Conservation (phyloP, 1,140 invertebrate genomes). For the Triops longicaudatus region DNA sequence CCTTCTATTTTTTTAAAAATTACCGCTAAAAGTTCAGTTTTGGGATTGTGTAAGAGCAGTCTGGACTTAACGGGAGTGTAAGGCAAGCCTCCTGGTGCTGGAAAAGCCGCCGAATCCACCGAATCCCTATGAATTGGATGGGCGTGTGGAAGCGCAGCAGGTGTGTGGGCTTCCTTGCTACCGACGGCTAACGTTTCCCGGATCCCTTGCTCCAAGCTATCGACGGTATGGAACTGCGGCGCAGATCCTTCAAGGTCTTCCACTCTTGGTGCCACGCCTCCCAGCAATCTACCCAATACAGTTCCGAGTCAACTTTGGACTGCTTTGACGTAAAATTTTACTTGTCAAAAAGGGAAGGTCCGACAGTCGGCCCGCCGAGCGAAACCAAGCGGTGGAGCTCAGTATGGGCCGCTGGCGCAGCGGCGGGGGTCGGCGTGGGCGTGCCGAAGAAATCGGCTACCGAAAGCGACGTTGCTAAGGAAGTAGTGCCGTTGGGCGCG, state of each 20-base stretch:
- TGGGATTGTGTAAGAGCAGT: not conserved
- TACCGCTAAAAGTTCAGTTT: not conserved
- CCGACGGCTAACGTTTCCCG: conserved; percentile 18
- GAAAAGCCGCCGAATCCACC: not conserved
- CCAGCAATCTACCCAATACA: not conserved
- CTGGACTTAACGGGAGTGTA: not conserved
- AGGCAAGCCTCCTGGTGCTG: not conserved
- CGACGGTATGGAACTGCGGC: conserved; percentile 22
- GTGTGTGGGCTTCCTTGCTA: not conserved
- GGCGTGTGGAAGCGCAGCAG: not conserved
- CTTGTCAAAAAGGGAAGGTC: conserved; percentile 24
- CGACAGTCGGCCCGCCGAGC: not conserved
- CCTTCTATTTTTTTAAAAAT: not conserved
- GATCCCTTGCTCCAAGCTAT: conserved; percentile 23
- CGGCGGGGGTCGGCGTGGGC: conserved; percentile 8
- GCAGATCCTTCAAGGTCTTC: conserved; percentile 16
- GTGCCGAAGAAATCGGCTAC: conserved; percentile 26
- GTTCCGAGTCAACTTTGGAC: not conserved
- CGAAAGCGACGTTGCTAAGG: conserved; percentile 12
- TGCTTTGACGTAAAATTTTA: not conserved
- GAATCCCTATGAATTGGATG: not conserved
- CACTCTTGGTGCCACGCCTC: conserved; percentile 11
- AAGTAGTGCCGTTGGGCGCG: not conserved
- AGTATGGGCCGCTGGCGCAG: not conserved
- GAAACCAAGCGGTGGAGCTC: not conserved